phyloP scores from a whole-genome alignment of 2,888 invertebrate species.

The Oscheius onirici region DNA sequence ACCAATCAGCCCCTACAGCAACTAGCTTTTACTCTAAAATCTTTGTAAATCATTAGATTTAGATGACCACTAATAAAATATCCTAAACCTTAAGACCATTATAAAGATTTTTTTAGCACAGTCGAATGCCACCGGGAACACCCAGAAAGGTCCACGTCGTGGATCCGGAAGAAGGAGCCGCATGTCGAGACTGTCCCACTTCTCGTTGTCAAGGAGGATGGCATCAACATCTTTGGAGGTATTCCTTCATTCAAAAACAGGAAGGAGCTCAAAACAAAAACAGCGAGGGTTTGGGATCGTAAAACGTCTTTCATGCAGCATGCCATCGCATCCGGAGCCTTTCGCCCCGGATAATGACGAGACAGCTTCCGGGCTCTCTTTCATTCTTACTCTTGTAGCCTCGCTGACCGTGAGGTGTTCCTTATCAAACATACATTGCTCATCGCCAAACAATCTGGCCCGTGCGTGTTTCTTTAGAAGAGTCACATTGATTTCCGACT shows the following conservation, averaged over 20 bases:
- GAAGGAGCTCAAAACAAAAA: not conserved
- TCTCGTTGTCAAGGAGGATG: slow-evolving; percentile 23
- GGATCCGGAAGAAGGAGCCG: slow-evolving; percentile 27
- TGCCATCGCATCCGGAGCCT: slow-evolving; percentile 17
- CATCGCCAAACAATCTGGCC: slow-evolving; percentile 9
- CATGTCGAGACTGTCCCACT: slow-evolving; percentile 11
- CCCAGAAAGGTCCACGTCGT: slow-evolving; percentile 17
- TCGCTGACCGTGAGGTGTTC: not conserved
- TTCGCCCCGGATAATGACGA: slow-evolving; percentile 22
- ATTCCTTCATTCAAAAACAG: not conserved
- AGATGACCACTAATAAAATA: too few species aligned
- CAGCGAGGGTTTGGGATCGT: not conserved
- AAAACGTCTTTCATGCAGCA: slow-evolving; percentile 7
- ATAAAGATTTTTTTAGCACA: not conserved
- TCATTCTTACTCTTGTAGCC: not conserved
- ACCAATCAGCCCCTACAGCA: slow-evolving; percentile 4
- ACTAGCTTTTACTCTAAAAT: not conserved
- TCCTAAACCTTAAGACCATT: too few species aligned
- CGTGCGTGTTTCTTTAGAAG: too few species aligned
- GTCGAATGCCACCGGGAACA: slow-evolving; percentile 18
- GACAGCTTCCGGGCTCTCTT: not conserved
- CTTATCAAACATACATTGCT: slow-evolving; percentile 15
- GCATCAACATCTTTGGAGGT: slow-evolving; percentile 33
- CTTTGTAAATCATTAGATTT: too few species aligned
- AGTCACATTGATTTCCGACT: too few species aligned